These are phyloP conservation scores for Thumatha senex DNA, from an alignment of 2,888 invertebrate genomes.

Conservation along the genomic window DNA sequence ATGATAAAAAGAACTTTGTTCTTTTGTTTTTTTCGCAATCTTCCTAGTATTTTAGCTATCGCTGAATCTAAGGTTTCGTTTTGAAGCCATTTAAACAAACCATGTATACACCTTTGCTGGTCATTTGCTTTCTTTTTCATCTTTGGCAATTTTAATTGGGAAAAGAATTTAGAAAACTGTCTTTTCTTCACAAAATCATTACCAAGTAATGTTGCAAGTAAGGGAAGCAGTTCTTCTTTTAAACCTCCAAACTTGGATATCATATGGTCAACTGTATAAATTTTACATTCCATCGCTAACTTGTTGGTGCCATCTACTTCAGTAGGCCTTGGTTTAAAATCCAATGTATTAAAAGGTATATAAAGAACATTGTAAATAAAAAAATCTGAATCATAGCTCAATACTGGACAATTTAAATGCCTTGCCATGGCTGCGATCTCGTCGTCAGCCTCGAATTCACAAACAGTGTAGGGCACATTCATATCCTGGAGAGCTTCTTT, in stretches of 20 bases:
- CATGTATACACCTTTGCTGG: conserved; percentile 87
- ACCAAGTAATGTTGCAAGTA: conserved; percentile 92
- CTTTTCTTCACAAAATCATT: conserved; percentile 92
- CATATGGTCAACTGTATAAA: conserved; percentile 89
- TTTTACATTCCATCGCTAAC: conserved; percentile 85
- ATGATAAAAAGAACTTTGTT: conserved; percentile 82
- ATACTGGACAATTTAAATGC: conserved; percentile 90
- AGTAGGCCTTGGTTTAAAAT: conserved; percentile 67
- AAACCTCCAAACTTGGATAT: conserved; percentile 86
- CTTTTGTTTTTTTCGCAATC: conserved; percentile 83
- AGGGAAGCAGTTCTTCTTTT: conserved; percentile 86
- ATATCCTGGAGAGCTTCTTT: conserved; percentile 86
- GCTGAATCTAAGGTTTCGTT: conserved; percentile 88
- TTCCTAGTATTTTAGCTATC: conserved; percentile 85
- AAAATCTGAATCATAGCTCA: conserved; percentile 98
- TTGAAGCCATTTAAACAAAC: conserved; percentile 90
- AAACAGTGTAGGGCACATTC: conserved; percentile 86
- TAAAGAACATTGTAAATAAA: conserved; percentile 93
- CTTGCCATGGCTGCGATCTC: conserved; percentile 93
- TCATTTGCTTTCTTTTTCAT: conserved; percentile 79
- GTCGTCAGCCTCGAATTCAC: conserved; percentile 95
- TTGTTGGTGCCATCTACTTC: conserved; percentile 51
- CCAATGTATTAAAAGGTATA: conserved; percentile 89
- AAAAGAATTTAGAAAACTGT: conserved; percentile 88
- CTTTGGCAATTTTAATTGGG: conserved; percentile 84